Evolutionary conservation across 2,797 vertebrate genomes (phyloP), one percentile per base, ranked within the genome.

Genomic region (Characodon lateralis): DNA sequence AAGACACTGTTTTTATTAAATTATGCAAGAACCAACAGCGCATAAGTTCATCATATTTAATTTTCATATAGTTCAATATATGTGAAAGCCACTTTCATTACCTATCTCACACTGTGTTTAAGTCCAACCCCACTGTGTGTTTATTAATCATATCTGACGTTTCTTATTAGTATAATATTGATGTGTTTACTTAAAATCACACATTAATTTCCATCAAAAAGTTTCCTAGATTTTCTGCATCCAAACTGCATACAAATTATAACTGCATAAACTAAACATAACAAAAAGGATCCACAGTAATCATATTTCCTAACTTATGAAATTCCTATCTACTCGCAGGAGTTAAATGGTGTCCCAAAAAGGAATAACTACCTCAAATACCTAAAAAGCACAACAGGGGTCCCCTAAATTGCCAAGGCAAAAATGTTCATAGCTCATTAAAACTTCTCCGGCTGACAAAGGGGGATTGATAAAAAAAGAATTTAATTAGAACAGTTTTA

Each of bases 391-490:
- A 86, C 89, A 80, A 83, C 87, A 77, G 89, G 90, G 89, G 87
- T 89, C 82, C 82, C 78, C 80, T 83, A 88, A 90, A 90, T 87
- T 90, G 88, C 89, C 84, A 90, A 89, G 87, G 88, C 87, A 88
- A 86, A 77, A 75, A 81, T 73, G 39, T 87, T 87, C 89, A 85
- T 77, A 75, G 87, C 80, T 69, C 88, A 94, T 69, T 87, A 85
- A 89, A 90, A 78, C 84, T 88, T 69, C 63, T 83, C 79, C 87
- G 74, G 74, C 87, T 71, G 83, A 92, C 89, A 90, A 89, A 91
- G 68, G 91, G 89, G 90, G 92, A 89, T 90, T 93, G 90, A 93
- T 94, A 91, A 93, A 95, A 94, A 93, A 94, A 95, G 86, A 93
- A 92, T 93, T 91, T 91, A 83, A 93, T 92, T 89, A 87, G 87